Conservation (phyloP, 2,888 invertebrate genomes). For the Schizotus pectinicornis region DNA sequence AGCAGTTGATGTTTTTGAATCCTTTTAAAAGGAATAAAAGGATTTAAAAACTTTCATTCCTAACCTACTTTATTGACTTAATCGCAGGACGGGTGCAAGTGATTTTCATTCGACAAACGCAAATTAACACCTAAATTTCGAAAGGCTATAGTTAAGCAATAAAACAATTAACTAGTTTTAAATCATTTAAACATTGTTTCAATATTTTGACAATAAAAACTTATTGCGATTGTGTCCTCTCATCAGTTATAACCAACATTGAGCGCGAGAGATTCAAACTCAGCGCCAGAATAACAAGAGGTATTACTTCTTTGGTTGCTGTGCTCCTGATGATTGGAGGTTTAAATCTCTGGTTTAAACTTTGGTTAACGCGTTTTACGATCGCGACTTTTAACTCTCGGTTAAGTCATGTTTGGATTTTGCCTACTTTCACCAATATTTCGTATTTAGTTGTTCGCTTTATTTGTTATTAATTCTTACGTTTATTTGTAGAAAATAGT, state of each 20-base stretch:
- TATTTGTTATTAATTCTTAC: constrained; percentile 1
- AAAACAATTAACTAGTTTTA: too few relatives aligned
- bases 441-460: neutral
- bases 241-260: too few relatives aligned
- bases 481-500: neutral
- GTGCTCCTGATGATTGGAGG: neutral
- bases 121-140: too few relatives aligned
- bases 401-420: too few relatives aligned
- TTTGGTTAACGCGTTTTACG: neutral
- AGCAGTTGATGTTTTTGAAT: constrained; percentile 12
- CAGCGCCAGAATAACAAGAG: too few relatives aligned
- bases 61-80: constrained; percentile 4
- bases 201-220: too few relatives aligned
- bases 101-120: neutral
- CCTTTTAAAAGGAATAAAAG: constrained; percentile 13
- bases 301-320: neutral
- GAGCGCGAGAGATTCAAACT: too few relatives aligned
- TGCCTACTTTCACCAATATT: neutral
- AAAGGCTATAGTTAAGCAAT: too few relatives aligned
- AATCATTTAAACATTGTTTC: too few relatives aligned
- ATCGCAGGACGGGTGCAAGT: neutral
- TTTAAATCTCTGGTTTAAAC: constrained; percentile 1
- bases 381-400: too few relatives aligned
- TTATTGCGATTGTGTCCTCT: too few relatives aligned
- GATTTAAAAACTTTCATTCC: constrained; percentile 17